These are phyloP conservation scores for Falco naumanni DNA, from an alignment of 2,797 vertebrate genomes.

Conservation along the genomic window DNA sequence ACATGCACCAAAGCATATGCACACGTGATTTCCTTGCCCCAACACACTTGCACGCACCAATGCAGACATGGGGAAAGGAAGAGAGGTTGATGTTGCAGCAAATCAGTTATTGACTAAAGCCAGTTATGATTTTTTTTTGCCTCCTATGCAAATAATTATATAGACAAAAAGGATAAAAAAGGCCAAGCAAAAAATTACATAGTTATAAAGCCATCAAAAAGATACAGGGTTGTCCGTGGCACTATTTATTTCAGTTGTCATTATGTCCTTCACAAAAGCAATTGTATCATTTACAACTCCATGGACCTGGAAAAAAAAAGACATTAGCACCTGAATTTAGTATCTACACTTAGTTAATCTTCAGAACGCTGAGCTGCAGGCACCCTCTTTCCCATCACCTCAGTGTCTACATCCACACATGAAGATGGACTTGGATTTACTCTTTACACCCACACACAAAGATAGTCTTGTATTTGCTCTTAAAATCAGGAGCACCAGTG, in stretches of 20 bases:
- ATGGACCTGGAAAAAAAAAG: slow-evolving; percentile 86
- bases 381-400: background rate
- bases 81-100: background rate
- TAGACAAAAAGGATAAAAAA: background rate
- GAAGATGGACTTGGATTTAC: background rate
- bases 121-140: background rate
- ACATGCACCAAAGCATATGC: background rate
- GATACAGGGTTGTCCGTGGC: slow-evolving; percentile 99
- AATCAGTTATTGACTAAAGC: background rate
- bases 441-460: background rate
- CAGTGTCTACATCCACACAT: background rate
- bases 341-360: background rate
- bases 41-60: background rate
- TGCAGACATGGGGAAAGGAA: background rate
- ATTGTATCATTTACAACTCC: slow-evolving; percentile 95
- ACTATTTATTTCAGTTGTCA: slow-evolving; percentile 96
- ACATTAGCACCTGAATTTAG: background rate
- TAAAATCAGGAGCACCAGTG: background rate
- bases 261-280: slow-evolving; percentile 92
- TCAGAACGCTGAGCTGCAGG: background rate
- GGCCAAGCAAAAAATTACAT: background rate
- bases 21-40: background rate
- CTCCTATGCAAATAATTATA: background rate
- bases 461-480: background rate
- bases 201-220: slow-evolving; percentile 59